Percentiles rank a stretch among this genome's conserved stretches.
phyloP scores from a whole-genome alignment of 2,113 vertebrate genomes.

The Nestor notabilis region DNA sequence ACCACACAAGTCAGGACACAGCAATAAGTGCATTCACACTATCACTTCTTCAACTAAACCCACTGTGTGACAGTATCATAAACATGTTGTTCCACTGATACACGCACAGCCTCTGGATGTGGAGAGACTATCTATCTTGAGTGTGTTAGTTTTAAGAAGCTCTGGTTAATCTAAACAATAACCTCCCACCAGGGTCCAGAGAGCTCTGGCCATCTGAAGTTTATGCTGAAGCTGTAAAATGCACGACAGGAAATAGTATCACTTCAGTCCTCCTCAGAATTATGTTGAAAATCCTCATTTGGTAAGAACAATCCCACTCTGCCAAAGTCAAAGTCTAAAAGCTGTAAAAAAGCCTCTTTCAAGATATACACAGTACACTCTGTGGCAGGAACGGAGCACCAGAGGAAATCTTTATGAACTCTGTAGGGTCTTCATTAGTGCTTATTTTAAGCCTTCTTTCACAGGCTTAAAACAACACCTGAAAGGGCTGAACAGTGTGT shows the following conservation, averaged over 20 bases:
- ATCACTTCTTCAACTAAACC: neutral
- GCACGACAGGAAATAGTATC: rapidly evolving
- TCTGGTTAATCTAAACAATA: neutral
- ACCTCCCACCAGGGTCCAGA: neutral
- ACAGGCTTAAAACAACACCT: neutral
- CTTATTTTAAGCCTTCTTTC: neutral
- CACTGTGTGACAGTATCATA: rapidly evolving
- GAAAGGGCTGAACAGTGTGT: neutral
- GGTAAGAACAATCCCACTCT: neutral
- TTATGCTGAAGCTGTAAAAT: neutral
- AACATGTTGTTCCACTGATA: neutral
- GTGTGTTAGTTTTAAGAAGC: rapidly evolving
- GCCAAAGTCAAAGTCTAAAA: neutral
- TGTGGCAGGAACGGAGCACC: rapidly evolving
- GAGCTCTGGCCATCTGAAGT: neutral
- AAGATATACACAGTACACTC: neutral
- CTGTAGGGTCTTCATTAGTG: neutral
- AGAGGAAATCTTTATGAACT: neutral
- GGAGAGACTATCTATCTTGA: neutral
- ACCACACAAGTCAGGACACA: rapidly evolving
- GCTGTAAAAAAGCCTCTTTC: rapidly evolving
- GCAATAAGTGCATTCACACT: neutral
- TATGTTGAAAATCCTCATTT: neutral
- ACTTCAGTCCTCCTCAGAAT: neutral
- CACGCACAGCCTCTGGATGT: rapidly evolving